Percentiles rank a stretch among this genome's conserved stretches.
These are phyloP conservation scores for Lochmaea crataegi DNA, from an alignment of 2,888 invertebrate genomes.

Conservation along the genomic window DNA sequence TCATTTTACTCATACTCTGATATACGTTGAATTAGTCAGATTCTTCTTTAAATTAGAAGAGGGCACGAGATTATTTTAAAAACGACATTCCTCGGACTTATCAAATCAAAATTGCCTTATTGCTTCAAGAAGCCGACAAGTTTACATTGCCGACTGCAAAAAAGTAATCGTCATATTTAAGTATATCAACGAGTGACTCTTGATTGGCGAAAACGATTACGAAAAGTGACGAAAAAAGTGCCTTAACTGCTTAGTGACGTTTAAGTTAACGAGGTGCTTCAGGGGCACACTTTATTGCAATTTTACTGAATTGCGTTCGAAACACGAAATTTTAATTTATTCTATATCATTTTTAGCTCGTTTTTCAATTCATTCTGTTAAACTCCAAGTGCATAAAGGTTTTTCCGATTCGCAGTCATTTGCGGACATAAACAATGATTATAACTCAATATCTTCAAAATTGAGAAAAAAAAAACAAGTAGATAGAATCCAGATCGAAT, in stretches of 20 bases:
- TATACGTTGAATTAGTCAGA: constrained; percentile 51
- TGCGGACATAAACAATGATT: no score
- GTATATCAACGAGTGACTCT: constrained; percentile 33
- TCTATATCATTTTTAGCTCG: not conserved
- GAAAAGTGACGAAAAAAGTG: constrained; percentile 38
- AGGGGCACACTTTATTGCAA: constrained; percentile 2
- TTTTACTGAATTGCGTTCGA: not conserved
- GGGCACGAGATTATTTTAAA: constrained; percentile 47
- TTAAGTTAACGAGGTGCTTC: constrained; percentile 17
- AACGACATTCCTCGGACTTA: constrained; percentile 44
- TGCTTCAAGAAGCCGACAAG: constrained; percentile 24
- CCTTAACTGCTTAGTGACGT: constrained; percentile 3
- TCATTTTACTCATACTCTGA: constrained; percentile 33
- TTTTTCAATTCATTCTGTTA: not conserved
- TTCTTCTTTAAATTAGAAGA: constrained; percentile 49
- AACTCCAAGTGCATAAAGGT: not conserved
- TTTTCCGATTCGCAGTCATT: no score
- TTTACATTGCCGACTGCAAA: constrained; percentile 33
- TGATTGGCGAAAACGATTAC: constrained; percentile 37
- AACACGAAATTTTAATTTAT: not conserved
- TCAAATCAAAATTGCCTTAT: constrained; percentile 46
- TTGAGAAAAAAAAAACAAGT: no score
- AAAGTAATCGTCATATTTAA: constrained; percentile 45
- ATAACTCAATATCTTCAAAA: no score
- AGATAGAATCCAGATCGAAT: no score